Evolutionary conservation across 2,113 vertebrate genomes (phyloP).

Genomic region (Sander lucioperca): DNA sequence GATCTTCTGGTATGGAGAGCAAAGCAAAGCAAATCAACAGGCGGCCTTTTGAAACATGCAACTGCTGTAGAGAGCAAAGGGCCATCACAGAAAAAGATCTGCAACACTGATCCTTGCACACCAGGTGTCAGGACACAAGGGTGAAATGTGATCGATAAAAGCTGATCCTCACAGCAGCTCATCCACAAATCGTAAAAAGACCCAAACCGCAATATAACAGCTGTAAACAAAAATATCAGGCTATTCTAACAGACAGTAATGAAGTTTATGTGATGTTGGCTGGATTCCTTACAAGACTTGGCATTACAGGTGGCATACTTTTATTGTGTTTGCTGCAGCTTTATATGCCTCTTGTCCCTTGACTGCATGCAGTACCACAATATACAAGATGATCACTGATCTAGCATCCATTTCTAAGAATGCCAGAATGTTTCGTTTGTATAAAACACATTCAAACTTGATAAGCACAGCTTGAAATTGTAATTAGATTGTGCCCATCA

Average conservation of each 20-base stretch:
- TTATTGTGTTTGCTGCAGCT: conserved; percentile 15
- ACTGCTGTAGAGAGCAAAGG: conserved; percentile 40
- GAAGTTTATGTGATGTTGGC: conserved; percentile 21
- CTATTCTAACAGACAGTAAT: conserved; percentile 12
- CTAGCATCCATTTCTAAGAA: neutral
- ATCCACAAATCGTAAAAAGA: conserved; percentile 33
- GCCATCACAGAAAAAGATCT: conserved; percentile 26
- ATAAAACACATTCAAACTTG: conserved; percentile 29
- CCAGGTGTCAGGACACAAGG: conserved; percentile 40
- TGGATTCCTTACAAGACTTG: conserved; percentile 10
- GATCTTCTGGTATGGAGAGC: conserved; percentile 52
- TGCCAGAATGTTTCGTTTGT: conserved; percentile 11
- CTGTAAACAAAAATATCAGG: conserved; percentile 36
- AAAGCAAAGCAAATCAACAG: conserved; percentile 50
- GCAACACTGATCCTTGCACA: conserved; percentile 49
- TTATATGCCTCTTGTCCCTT: neutral
- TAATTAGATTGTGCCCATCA: conserved; percentile 34
- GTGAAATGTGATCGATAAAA: conserved; percentile 59
- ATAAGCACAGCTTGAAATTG: conserved; percentile 16
- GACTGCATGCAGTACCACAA: conserved; percentile 6
- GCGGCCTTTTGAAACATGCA: conserved; percentile 54
- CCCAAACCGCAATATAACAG: conserved; percentile 21
- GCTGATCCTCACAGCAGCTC: conserved; percentile 45
- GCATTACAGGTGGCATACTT: conserved; percentile 26
- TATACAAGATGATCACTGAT: conserved; percentile 20